Conservation (phyloP, 2,113 vertebrate genomes). For the Xiphias gladius region DNA sequence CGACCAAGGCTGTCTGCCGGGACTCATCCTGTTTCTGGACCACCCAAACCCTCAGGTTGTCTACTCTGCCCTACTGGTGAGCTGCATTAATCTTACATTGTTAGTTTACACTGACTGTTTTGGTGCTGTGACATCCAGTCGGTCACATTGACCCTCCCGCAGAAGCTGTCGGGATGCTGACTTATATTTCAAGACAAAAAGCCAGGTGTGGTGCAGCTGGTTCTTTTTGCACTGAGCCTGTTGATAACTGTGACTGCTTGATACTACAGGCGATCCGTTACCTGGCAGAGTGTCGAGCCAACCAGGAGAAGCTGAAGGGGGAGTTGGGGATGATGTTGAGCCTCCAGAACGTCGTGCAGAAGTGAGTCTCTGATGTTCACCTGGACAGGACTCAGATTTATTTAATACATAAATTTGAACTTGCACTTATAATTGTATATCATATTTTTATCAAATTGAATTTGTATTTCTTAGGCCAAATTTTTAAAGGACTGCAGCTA, state of each 20-base stretch:
- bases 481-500: too few species aligned
- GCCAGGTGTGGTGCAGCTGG: neutral
- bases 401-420: too few species aligned
- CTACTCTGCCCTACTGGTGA: constrained; percentile 94
- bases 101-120: neutral
- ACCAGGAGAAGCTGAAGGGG: constrained; percentile 92
- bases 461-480: too few species aligned
- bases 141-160: neutral
- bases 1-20: constrained; percentile 94
- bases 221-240: neutral
- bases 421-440: too few species aligned
- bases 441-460: too few species aligned
- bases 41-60: constrained; percentile 92
- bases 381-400: neutral
- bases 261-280: constrained; percentile 89
- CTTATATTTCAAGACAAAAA: neutral
- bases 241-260: constrained; percentile 25
- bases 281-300: constrained; percentile 92
- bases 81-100: neutral
- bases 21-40: constrained; percentile 95
- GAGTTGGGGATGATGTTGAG: constrained; percentile 97
- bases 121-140: too few species aligned
- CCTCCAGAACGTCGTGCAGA: constrained; percentile 92
- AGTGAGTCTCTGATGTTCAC: constrained; percentile 85
- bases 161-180: neutral